Evolutionary conservation across 1,140 invertebrate species (phyloP), one percentile per base, ranked within the genome.

Genomic region (Drosophila mojavensis): DNA sequence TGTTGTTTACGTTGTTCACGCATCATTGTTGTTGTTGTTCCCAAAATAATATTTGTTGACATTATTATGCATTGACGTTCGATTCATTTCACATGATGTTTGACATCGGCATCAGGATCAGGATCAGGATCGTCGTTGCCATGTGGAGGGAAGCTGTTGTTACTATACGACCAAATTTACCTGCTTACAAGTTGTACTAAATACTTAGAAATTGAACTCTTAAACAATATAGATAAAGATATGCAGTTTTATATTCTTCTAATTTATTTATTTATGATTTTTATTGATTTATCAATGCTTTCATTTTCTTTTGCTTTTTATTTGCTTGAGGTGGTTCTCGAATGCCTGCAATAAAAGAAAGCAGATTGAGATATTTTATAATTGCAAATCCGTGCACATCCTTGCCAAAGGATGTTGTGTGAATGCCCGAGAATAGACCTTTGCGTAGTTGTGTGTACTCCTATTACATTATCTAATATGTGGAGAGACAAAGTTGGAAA

Each of bases 111-210:
- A 17, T 24, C 20, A 24, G 20, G 20, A 24, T 24, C 20, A 24
- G 3, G 20, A 30, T 60, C 39, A 59, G 36, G n/a, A 55, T 63
- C 10, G 39, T 55, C 41, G 53, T 61, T 62, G 67, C 60, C 83
- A 90, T 90, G 81, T 89, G 84, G 84, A 89, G 84, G 84, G 84
- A 90, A 90, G 85, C 85, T 85, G 78, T 90, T 89, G 83, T 88
- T 88, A 88, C 84, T 88, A 84, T 66, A 75, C 64, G 81, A 70
- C 65, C 79, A 68, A 77, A 69, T 67, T 81, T 88, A 88, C 83
- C 83, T 88, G 83, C 65, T 81, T 88, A 77, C 43, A 63, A 65
- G 65, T 60, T 83, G 76, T 74, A 80, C 76, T 75, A 80, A 88
- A 88, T 88, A 88, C 83, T 74, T 88, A 88, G 75, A 73, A 51